Percentiles rank a stretch among this genome's conserved stretches.
Evolutionary conservation across 1,140 invertebrate species (phyloP).

Genomic region (Spodoptera frugiperda): DNA sequence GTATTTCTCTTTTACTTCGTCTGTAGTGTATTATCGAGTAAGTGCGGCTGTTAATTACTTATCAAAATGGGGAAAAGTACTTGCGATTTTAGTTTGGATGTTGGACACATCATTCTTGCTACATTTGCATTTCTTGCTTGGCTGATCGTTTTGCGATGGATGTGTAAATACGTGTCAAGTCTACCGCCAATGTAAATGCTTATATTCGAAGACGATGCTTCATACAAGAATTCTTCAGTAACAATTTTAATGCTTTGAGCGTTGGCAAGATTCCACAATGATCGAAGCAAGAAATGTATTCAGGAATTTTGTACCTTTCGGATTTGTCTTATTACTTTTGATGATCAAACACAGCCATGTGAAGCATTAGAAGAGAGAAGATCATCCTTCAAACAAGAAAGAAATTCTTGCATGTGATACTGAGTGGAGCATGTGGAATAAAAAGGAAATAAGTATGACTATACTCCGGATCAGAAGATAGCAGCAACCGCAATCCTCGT

Average conservation of each 20-base stretch:
- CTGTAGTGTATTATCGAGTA: neutral
- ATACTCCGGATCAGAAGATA: too few relatives aligned
- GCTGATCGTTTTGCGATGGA: conserved; percentile 57
- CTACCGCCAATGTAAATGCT: conserved; percentile 35
- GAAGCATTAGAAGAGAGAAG: too few relatives aligned
- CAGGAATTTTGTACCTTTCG: too few relatives aligned
- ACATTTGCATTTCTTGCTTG: conserved; percentile 55
- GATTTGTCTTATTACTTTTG: too few relatives aligned
- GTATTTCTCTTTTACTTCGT: conserved; percentile 3
- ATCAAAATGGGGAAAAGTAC: neutral
- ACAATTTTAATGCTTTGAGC: neutral
- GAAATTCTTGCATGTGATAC: too few relatives aligned
- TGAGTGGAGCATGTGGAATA: too few relatives aligned
- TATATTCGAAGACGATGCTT: neutral
- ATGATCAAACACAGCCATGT: too few relatives aligned
- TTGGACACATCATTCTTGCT: neutral
- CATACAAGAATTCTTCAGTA: neutral
- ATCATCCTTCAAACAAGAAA: too few relatives aligned
- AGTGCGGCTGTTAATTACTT: neutral
- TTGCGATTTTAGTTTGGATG: neutral
- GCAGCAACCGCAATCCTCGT: too few relatives aligned
- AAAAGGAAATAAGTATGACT: too few relatives aligned
- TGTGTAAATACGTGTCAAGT: conserved; percentile 56
- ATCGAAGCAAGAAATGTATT: neutral
- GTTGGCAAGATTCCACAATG: too few relatives aligned